Conservation (phyloP, 2,797 vertebrate species). For the Cossypha niveicapilla region DNA sequence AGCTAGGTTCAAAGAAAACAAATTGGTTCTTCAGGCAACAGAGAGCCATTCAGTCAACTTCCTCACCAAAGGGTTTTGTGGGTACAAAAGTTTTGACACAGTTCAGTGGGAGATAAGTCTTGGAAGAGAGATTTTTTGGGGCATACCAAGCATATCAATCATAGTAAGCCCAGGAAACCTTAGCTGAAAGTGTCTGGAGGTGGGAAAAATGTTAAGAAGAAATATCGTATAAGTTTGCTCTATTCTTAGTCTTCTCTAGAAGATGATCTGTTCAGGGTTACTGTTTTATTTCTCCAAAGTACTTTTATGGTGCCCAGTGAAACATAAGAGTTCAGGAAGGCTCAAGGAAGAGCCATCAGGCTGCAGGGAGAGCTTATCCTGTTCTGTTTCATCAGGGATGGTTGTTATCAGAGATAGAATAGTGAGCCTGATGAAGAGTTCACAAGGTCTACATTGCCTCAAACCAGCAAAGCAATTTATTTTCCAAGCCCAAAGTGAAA, state of each 20-base stretch:
- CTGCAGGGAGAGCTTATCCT: neutral
- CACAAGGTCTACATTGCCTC: neutral
- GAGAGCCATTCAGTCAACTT: neutral
- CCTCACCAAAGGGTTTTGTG: neutral
- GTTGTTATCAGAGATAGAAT: neutral
- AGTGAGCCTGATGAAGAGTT: neutral
- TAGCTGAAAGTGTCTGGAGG: neutral
- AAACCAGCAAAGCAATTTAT: neutral
- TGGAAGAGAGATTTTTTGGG: neutral
- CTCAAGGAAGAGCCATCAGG: neutral
- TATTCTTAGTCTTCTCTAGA: neutral
- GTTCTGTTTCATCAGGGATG: neutral
- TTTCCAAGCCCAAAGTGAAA: neutral
- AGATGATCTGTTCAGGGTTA: neutral
- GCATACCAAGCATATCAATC: neutral
- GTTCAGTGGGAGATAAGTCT: accelerated
- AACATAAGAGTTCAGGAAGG: neutral
- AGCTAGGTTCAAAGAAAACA: neutral
- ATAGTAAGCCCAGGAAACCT: neutral
- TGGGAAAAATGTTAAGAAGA: neutral
- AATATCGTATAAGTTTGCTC: neutral
- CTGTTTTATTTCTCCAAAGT: neutral
- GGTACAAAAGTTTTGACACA: neutral
- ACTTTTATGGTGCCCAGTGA: neutral
- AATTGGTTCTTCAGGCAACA: neutral